Percentiles rank a stretch among this genome's conserved stretches.
Evolutionary conservation across 2,888 invertebrate species (phyloP).

Genomic region (Adelognathus sp.): DNA sequence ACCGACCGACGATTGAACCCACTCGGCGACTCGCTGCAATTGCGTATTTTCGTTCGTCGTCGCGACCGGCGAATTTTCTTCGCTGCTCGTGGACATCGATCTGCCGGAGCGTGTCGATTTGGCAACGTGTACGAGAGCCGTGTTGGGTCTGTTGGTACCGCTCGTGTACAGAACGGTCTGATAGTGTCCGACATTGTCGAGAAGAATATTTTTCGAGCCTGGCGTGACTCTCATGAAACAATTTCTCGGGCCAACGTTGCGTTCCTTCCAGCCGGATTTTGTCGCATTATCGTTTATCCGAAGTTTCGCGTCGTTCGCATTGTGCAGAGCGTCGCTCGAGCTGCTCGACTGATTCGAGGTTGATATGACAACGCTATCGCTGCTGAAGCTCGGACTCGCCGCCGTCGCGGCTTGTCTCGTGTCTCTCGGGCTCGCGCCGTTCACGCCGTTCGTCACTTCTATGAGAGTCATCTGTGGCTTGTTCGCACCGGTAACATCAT

Average conservation of each 20-base stretch:
- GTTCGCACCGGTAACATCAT: constrained; percentile 52
- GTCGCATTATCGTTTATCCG: constrained; percentile 45
- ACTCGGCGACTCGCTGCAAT: constrained; percentile 88
- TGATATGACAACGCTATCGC: constrained; percentile 77
- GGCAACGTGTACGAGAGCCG: constrained; percentile 74
- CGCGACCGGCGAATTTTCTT: constrained; percentile 70
- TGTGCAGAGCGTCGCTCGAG: constrained; percentile 75
- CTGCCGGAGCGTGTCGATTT: constrained; percentile 72
- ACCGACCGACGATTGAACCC: constrained; percentile 84
- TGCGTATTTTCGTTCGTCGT: constrained; percentile 78
- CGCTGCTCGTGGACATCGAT: constrained; percentile 75
- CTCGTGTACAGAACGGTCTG: constrained; percentile 88
- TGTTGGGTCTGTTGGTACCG: constrained; percentile 69
- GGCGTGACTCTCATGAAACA: constrained; percentile 90
- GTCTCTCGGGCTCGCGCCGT: constrained; percentile 64
- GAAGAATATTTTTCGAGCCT: constrained; percentile 90
- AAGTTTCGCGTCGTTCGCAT: constrained; percentile 52
- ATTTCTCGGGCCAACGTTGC: constrained; percentile 85
- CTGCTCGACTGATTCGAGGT: constrained; percentile 79
- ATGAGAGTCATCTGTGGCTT: constrained; percentile 71
- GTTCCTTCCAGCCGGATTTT: constrained; percentile 64
- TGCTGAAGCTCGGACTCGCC: constrained; percentile 78
- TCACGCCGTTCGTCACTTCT: constrained; percentile 74
- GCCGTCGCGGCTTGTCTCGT: constrained; percentile 65
- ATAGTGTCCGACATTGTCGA: constrained; percentile 89